Evolutionary conservation across 2,797 vertebrate genomes (phyloP).

Genomic region (Lithobates sylvaticus): DNA sequence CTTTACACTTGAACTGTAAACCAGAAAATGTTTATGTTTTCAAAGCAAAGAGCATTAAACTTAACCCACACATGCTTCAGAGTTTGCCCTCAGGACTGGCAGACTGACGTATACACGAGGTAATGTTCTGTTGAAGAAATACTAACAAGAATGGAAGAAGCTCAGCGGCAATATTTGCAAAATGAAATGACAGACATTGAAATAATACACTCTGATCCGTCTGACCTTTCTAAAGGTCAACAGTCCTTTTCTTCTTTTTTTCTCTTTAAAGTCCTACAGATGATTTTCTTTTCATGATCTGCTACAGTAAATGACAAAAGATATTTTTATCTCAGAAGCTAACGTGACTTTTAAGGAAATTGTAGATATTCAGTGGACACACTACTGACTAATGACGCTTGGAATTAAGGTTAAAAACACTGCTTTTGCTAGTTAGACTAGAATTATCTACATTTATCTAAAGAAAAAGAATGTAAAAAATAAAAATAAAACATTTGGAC

Average conservation of each 20-base stretch:
- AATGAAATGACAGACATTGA: conserved; percentile 37
- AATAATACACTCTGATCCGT: conserved; percentile 44
- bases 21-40: conserved; percentile 11
- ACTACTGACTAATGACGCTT: not conserved
- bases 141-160: conserved; percentile 12
- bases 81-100: conserved; percentile 1
- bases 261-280: conserved; percentile 11
- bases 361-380: not conserved
- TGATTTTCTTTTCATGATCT: conserved; percentile 37
- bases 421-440: too few relatives aligned
- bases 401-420: too few relatives aligned
- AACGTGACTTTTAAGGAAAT: conserved; percentile 14
- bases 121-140: conserved; percentile 18
- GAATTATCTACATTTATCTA: too few relatives aligned
- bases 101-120: conserved; percentile 11
- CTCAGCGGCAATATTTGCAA: conserved; percentile 38
- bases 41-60: not conserved
- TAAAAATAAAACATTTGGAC: too few relatives aligned
- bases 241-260: conserved; percentile 4
- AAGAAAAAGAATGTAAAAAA: too few relatives aligned
- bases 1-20: not conserved
- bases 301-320: conserved; percentile 19
- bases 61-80: not conserved
- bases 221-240: conserved; percentile 52
- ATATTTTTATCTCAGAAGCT: conserved; percentile 28